Percentiles rank a stretch among this genome's conserved stretches.
These are phyloP conservation scores for Nannoperca australis DNA, from an alignment of 2,797 vertebrate genomes.

Conservation along the genomic window DNA sequence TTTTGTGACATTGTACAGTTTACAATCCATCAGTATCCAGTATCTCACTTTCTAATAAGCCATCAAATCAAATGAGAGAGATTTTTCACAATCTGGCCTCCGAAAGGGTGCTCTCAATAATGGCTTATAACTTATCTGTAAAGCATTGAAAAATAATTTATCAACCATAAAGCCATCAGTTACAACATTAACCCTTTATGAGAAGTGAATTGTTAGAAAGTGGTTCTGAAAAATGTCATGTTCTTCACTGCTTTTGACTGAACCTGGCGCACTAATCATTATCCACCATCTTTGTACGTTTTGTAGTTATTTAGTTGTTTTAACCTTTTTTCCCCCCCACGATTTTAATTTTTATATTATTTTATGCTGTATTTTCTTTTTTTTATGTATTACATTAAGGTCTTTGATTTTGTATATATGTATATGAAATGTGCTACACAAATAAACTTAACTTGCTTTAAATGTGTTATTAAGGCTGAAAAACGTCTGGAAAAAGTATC, in stretches of 20 bases:
- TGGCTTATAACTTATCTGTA: neutral
- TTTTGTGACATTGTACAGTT: neutral
- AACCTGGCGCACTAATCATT: neutral
- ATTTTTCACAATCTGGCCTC: neutral
- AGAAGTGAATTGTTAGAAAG: neutral
- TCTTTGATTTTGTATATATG: neutral
- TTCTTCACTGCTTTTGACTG: neutral
- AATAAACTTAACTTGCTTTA: neutral
- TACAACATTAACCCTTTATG: neutral
- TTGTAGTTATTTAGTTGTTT: neutral
- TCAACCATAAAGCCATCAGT: neutral
- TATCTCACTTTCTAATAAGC: neutral
- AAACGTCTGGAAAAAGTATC: neutral
- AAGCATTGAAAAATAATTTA: neutral
- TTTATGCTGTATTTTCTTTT: neutral
- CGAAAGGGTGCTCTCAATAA: neutral
- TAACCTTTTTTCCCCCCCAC: too few relatives aligned
- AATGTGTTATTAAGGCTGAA: neutral
- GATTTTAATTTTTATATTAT: neutral
- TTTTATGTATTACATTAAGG: neutral
- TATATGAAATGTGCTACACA: neutral
- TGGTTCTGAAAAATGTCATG: neutral
- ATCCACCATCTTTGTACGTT: neutral
- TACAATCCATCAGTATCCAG: too few relatives aligned
- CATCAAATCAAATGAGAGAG: too few relatives aligned